phyloP scores from a whole-genome alignment of 2,113 vertebrate species.

The Felis chaus region DNA sequence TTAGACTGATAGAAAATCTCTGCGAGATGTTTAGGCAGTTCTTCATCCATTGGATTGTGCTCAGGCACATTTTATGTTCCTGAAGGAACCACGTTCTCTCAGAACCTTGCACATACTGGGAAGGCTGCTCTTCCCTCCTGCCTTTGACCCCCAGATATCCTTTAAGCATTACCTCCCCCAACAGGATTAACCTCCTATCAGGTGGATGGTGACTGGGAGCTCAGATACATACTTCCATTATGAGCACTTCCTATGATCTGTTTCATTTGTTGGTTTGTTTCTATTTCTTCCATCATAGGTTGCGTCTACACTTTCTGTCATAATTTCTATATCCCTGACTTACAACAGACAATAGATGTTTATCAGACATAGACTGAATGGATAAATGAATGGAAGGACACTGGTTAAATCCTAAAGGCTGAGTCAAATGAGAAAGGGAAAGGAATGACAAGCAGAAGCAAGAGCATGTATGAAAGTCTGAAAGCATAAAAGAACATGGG shows the following conservation, averaged over 20 bases:
- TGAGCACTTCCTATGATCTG: background rate
- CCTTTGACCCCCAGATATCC: background rate
- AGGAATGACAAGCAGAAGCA: background rate
- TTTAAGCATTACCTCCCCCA: background rate
- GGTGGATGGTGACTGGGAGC: background rate
- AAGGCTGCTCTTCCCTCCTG: background rate
- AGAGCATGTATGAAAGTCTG: background rate
- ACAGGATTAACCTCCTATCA: background rate
- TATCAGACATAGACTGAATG: background rate
- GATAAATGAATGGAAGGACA: background rate
- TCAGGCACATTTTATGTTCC: background rate
- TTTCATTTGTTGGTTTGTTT: background rate
- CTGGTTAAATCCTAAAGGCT: background rate
- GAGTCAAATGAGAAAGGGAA: background rate
- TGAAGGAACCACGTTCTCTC: background rate
- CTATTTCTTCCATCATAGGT: background rate
- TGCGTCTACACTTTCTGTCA: background rate
- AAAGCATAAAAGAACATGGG: constrained; percentile 3
- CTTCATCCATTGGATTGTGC: background rate
- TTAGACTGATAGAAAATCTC: background rate
- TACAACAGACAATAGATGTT: background rate
- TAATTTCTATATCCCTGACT: background rate
- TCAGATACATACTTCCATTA: background rate
- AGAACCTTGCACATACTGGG: background rate
- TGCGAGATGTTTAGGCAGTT: background rate